phyloP scores from a whole-genome alignment of 2,113 vertebrate genomes.

The Spermophilus dauricus region DNA sequence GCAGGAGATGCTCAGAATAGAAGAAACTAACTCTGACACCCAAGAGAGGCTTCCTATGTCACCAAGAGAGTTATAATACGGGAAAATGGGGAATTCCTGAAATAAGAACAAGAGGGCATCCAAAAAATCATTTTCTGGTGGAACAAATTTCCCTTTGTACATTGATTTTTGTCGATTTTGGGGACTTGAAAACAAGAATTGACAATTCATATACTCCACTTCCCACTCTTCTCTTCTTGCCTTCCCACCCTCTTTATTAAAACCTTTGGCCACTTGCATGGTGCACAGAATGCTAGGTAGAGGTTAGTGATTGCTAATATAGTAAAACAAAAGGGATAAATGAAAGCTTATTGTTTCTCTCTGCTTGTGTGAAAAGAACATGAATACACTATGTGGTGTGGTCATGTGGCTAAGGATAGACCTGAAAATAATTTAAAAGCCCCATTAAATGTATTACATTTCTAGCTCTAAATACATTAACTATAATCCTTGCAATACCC shows the following conservation, averaged over 20 bases:
- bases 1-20: not conserved
- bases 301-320: not conserved
- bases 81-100: not conserved
- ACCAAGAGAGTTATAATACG: not conserved
- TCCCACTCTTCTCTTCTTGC: not conserved
- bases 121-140: not conserved
- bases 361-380: constrained; percentile 34
- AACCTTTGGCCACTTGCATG: not conserved
- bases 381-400: not conserved
- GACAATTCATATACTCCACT: not conserved
- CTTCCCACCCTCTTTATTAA: constrained; percentile 17
- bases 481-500: not conserved
- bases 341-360: constrained; percentile 23
- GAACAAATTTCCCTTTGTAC: not conserved
- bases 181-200: constrained; percentile 6
- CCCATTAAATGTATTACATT: constrained; percentile 20
- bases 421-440: not conserved
- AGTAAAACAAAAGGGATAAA: constrained; percentile 54
- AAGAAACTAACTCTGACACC: not conserved
- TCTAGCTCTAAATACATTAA: constrained; percentile 38
- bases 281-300: not conserved
- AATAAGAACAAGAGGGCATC: not conserved
- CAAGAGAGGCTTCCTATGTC: not conserved
- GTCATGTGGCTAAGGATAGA: constrained; percentile 2
- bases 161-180: not conserved